phyloP scores from a whole-genome alignment of 2,888 invertebrate genomes.

The Dermolepida albohirtum region DNA sequence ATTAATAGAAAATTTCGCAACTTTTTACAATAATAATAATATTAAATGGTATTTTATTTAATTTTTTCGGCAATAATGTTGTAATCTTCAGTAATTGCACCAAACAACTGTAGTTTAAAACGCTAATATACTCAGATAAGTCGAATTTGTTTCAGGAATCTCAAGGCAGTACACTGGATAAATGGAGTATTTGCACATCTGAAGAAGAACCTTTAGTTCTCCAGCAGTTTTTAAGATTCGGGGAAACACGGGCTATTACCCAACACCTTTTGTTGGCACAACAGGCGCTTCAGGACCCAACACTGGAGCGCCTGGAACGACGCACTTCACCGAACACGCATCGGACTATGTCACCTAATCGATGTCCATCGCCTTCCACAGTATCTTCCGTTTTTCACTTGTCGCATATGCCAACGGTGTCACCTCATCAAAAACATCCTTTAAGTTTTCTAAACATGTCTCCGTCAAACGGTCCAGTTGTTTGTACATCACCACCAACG shows the following conservation, averaged over 20 bases:
- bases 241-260: conserved; percentile 87
- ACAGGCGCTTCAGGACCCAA: conserved; percentile 71
- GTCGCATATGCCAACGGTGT: conserved; percentile 65
- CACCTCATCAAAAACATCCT: conserved; percentile 65
- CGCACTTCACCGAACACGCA: conserved; percentile 59
- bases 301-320: conserved; percentile 70
- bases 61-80: too few species aligned
- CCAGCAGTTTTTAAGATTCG: conserved; percentile 91
- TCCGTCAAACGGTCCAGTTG: conserved; percentile 67
- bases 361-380: conserved; percentile 74
- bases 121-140: too few species aligned
- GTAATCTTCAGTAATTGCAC: too few species aligned
- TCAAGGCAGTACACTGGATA: conserved; percentile 84
- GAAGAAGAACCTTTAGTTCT: conserved; percentile 93
- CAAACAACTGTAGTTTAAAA: too few species aligned
- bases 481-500: conserved; percentile 64
- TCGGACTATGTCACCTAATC: conserved; percentile 77
- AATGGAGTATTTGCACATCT: conserved; percentile 88
- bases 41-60: too few species aligned
- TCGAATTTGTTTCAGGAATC: conserved; percentile 73
- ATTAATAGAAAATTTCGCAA: too few species aligned
- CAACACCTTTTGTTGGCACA: conserved; percentile 74
- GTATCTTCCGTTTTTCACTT: conserved; percentile 66
- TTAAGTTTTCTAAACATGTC: conserved; percentile 67
- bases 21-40: too few species aligned